Conservation (phyloP, 1,140 invertebrate genomes). For the Wiebesia pumilae region DNA sequence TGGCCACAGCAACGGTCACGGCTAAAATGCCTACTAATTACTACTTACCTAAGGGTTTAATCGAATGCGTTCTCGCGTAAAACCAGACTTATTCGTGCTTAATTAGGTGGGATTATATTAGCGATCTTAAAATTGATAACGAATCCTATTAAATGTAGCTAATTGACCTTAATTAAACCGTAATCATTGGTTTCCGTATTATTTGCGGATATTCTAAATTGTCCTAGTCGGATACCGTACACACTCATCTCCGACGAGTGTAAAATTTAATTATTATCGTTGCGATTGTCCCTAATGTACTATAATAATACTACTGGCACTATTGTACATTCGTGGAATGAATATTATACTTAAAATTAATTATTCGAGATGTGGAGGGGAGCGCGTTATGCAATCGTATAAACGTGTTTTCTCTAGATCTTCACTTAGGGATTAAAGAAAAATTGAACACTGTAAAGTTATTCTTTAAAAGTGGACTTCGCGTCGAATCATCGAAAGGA, state of each 20-base stretch:
- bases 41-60: not conserved
- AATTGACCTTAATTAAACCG: not conserved
- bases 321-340: not conserved
- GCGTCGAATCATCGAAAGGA: not conserved
- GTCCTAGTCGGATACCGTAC: not conserved
- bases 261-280: not conserved
- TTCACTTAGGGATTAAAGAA: not conserved
- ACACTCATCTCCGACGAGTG: not conserved
- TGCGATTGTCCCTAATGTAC: not conserved
- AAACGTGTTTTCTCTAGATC: not conserved
- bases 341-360: not conserved
- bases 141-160: not conserved
- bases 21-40: not conserved
- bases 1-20: no score
- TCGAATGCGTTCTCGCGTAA: not conserved
- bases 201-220: not conserved
- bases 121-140: conserved; percentile 14
- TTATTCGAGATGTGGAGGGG: not conserved
- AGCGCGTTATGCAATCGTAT: not conserved
- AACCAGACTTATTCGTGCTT: not conserved
- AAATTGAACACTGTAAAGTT: not conserved
- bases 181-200: not conserved
- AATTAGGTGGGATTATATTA: not conserved
- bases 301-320: not conserved
- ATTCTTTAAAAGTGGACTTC: not conserved